These are phyloP conservation scores for Drosophila gaucha DNA, from an alignment of 2,888 invertebrate genomes.

Conservation along the genomic window DNA sequence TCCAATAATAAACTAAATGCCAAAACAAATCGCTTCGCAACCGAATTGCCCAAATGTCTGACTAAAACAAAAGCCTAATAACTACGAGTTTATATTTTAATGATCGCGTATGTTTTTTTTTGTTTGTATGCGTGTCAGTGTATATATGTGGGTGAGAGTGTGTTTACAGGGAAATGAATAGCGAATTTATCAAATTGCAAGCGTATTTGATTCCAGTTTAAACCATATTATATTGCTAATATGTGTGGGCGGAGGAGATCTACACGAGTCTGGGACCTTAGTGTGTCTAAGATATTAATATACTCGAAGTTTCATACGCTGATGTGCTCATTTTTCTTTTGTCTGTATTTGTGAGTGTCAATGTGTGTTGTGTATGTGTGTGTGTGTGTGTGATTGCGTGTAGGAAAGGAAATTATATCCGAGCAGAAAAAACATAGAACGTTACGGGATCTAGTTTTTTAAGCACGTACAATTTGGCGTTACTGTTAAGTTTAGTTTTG, in stretches of 20 bases:
- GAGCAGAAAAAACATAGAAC: slow-evolving; percentile 55
- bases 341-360: slow-evolving; percentile 16
- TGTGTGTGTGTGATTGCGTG: slow-evolving; percentile 16
- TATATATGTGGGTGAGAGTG: background rate
- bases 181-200: slow-evolving; percentile 52
- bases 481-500: slow-evolving; percentile 82
- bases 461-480: slow-evolving; percentile 58
- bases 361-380: slow-evolving; percentile 13
- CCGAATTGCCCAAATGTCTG: slow-evolving; percentile 45
- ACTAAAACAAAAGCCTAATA: slow-evolving; percentile 48
- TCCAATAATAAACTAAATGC: slow-evolving; percentile 54
- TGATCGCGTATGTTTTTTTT: background rate
- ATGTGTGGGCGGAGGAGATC: slow-evolving; percentile 74
- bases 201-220: slow-evolving; percentile 77
- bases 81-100: slow-evolving; percentile 38
- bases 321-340: slow-evolving; percentile 25
- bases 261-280: slow-evolving; percentile 54
- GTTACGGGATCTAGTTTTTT: slow-evolving; percentile 43
- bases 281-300: slow-evolving; percentile 24
- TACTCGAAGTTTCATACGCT: slow-evolving; percentile 29
- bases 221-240: slow-evolving; percentile 76
- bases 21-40: slow-evolving; percentile 44
- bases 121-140: background rate
- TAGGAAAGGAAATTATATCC: slow-evolving; percentile 64
- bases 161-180: slow-evolving; percentile 17